Evolutionary conservation across 2,797 vertebrate species (phyloP).

Genomic region (Scleropages formosus): DNA sequence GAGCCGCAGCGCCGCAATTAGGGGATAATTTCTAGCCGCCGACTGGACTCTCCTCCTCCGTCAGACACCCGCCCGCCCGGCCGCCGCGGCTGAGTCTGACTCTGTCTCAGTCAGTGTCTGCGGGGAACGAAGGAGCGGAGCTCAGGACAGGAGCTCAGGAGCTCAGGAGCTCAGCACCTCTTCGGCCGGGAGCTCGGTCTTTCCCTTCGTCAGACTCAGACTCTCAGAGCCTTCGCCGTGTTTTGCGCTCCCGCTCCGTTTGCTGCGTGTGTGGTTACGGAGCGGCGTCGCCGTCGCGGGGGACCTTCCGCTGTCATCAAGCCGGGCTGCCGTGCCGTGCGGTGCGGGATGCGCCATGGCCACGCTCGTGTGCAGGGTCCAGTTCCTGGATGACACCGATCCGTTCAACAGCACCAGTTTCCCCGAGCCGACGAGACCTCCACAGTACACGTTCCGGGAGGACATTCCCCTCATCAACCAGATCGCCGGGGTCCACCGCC

Average conservation of each 20-base stretch:
- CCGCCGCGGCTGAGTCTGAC: too few relatives aligned
- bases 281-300: slow-evolving; percentile 48
- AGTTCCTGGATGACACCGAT: slow-evolving; percentile 85
- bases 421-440: slow-evolving; percentile 81
- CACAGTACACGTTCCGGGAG: slow-evolving; percentile 78
- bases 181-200: too few relatives aligned
- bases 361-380: slow-evolving; percentile 79
- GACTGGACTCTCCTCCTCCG: slow-evolving; percentile 4
- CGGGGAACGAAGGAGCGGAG: slow-evolving; percentile 29
- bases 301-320: slow-evolving; percentile 57
- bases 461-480: slow-evolving; percentile 81
- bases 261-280: slow-evolving; percentile 36
- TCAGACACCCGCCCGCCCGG: too few relatives aligned
- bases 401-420: slow-evolving; percentile 86
- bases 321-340: slow-evolving; percentile 39
- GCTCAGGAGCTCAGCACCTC: too few relatives aligned
- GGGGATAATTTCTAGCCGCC: slow-evolving; percentile 38
- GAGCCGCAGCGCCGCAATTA: too few relatives aligned
- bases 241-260: slow-evolving; percentile 53
- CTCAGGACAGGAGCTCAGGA: too few relatives aligned
- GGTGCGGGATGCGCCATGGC: slow-evolving; percentile 78
- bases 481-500: slow-evolving; percentile 77
- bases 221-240: slow-evolving; percentile 44
- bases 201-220: too few relatives aligned
- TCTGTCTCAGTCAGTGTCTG: too few relatives aligned